Conservation (phyloP, 35 echinoderm and acorn worm genomes). For the Holothuria glaberrima region DNA sequence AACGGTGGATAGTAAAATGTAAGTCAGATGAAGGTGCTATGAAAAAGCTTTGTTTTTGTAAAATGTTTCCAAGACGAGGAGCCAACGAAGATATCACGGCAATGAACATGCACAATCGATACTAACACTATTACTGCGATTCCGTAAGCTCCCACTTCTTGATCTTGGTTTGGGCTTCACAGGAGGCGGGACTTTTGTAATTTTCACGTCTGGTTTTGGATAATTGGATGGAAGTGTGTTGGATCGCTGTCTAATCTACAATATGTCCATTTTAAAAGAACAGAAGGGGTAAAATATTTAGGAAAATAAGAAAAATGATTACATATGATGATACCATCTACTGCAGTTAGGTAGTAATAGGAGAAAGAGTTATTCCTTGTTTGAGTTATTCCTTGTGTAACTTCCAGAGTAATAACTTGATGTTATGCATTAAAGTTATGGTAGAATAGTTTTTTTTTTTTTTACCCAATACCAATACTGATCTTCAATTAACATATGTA, state of each 20-base stretch:
- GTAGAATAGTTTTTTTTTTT: neutral
- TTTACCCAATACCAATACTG: no score
- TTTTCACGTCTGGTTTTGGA: neutral
- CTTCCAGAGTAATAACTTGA: neutral
- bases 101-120: neutral
- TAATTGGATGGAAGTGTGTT: constrained; percentile 25
- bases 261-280: neutral
- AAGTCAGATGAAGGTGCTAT: no score
- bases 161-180: constrained; percentile 64
- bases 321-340: neutral
- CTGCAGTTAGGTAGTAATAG: neutral
- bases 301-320: neutral
- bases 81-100: neutral
- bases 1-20: no score
- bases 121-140: constrained; percentile 60
- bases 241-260: constrained; percentile 23
- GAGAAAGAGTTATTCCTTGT: neutral
- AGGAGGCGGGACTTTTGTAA: constrained; percentile 40
- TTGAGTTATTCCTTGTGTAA: no score
- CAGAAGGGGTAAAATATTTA: neutral
- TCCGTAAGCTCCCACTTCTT: constrained; percentile 9
- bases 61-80: no score
- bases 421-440: neutral
- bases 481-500: no score
- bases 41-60: no score